phyloP scores from a whole-genome alignment of 2,113 vertebrate genomes.

The Rhizomys pruinosus region DNA sequence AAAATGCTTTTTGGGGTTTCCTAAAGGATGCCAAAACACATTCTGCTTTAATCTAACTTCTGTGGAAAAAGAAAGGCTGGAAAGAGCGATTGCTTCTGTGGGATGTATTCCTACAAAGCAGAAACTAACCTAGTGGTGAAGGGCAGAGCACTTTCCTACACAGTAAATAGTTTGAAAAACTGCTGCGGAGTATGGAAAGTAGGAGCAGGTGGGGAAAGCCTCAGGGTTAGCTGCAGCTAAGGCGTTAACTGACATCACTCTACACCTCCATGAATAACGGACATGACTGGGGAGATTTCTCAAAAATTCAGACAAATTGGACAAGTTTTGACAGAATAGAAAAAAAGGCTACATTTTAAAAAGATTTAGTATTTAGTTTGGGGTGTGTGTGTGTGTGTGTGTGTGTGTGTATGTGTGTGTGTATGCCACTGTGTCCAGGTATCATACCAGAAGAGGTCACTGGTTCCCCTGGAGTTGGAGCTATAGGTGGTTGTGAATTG shows the following conservation, averaged over 20 bases:
- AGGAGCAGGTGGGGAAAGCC: background rate
- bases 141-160: conserved; percentile 21
- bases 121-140: background rate
- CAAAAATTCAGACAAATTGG: background rate
- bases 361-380: background rate
- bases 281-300: background rate
- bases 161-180: background rate
- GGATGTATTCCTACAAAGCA: background rate
- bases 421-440: background rate
- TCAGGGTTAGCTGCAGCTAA: background rate
- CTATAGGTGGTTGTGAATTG: background rate
- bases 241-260: background rate
- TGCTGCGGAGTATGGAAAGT: background rate
- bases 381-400: background rate
- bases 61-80: conserved; percentile 15
- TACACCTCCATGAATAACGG: background rate
- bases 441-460: background rate
- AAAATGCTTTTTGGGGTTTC: background rate
- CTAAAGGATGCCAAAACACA: background rate
- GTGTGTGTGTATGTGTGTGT: background rate
- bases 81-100: background rate
- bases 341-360: background rate
- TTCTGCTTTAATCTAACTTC: background rate
- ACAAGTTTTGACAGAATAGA: background rate
- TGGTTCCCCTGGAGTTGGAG: too few species aligned